Evolutionary conservation across 1,140 invertebrate species (phyloP).

Genomic region (Hyphantria cunea): DNA sequence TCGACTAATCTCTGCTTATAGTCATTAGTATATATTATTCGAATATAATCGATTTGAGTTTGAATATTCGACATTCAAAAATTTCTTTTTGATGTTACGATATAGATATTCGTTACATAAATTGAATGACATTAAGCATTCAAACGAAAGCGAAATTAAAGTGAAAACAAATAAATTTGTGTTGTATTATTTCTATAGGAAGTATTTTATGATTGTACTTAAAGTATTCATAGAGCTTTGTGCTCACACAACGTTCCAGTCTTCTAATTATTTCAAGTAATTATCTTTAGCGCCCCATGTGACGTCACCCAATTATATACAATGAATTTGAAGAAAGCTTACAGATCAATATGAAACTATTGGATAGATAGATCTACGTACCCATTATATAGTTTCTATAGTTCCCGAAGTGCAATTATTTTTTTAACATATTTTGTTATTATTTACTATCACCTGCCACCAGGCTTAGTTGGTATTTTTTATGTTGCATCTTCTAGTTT

Average conservation of each 20-base stretch:
- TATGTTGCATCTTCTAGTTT: too few relatives aligned
- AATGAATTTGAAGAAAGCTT: constrained; percentile 9
- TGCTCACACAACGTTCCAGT: constrained; percentile 14
- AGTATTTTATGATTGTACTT: constrained; percentile 7
- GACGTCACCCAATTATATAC: constrained; percentile 17
- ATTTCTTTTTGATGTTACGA: background rate
- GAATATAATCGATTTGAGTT: background rate
- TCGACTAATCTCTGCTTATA: too few relatives aligned
- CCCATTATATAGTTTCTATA: too few relatives aligned
- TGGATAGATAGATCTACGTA: too few relatives aligned
- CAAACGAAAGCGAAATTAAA: constrained; percentile 16
- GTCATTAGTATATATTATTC: too few relatives aligned
- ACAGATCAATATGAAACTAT: background rate
- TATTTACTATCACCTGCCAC: too few relatives aligned
- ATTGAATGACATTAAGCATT: too few relatives aligned
- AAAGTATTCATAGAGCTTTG: constrained; percentile 1
- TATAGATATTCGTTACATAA: too few relatives aligned
- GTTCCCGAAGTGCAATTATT: too few relatives aligned
- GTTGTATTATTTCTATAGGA: background rate
- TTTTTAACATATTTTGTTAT: too few relatives aligned
- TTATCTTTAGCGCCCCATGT: constrained; percentile 8
- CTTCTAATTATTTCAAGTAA: constrained; percentile 13
- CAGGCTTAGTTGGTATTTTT: too few relatives aligned
- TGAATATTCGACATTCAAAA: background rate
- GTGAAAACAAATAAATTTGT: constrained; percentile 12